Base-by-base conservation (phyloP, 2,888 invertebrate species). In the Pyrocoelia pectoralis region DNA sequence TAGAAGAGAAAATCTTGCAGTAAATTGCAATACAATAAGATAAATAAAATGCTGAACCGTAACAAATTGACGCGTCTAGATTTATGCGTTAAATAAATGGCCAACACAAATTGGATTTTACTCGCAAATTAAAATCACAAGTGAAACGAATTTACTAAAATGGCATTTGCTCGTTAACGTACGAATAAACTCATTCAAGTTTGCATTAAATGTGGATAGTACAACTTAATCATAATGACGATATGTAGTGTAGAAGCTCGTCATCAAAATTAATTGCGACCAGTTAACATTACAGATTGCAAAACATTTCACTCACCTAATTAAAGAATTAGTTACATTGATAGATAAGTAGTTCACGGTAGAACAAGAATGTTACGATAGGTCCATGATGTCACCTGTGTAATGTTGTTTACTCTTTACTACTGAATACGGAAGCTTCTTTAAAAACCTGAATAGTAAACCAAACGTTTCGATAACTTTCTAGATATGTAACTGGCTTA, bases 221-320 rank as follows among this genome's bases (percentile, higher is more conserved):
- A 59, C 43, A 43, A 53, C 61, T 56, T 56, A 51, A 61, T 53
- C 41, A 53, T 29, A 33, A 28, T 43, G 24, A 50, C 29, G 65
- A 2, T 69, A 68, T 69, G 70, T 65, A 46, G 38, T 69, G 70
- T 65, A 46, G 38, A 18, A 46, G 17, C 54, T 62, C 58, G 52
- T 63, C 56, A 50, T 66, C 48, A 50, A 60, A 62, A 66, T 63
- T 66, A 63, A 66, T 66, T 54, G 59, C 60, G 24, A 49, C 46
- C 52, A 49, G 54, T 61, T 53, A 53, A 43, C 53, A 28, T 48
- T 60, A 53, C 60, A 55, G 65, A 61, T 58, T 58, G 61, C 55
- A 38, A 33, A 12, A 19, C n/a, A n/a, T n/a, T 53, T 61, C 54
- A 54, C 43, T 33, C 46, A 48, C 57, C 55, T 55, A 52, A 58